phyloP scores from a whole-genome alignment of 2,113 vertebrate species.

The Microcebus griseorufus region DNA sequence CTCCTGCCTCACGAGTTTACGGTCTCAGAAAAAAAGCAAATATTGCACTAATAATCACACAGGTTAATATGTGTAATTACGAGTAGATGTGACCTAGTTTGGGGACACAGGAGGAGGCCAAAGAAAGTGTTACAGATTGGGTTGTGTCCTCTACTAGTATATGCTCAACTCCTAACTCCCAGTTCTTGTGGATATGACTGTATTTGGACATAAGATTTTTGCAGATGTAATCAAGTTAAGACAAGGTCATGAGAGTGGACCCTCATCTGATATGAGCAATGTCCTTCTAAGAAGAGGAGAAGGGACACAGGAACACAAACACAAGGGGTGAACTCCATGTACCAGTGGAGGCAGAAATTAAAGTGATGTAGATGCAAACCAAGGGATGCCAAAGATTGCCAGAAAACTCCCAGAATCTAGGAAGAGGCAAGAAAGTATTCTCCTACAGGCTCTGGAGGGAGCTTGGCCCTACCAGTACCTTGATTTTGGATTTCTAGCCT shows the following conservation, averaged over 20 bases:
- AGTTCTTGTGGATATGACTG: background rate
- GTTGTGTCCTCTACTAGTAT: background rate
- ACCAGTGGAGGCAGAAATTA: background rate
- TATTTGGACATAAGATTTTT: background rate
- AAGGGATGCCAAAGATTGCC: background rate
- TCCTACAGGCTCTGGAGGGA: background rate
- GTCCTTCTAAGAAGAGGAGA: background rate
- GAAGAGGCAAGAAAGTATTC: background rate
- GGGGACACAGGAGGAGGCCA: background rate
- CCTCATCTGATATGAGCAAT: background rate
- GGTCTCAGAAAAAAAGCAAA: background rate
- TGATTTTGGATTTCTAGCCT: background rate
- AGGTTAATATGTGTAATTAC: background rate
- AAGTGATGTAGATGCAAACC: background rate
- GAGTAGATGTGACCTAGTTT: background rate
- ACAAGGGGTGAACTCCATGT: no score
- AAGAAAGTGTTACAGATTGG: background rate
- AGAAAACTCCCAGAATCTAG: background rate
- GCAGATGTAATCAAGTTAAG: background rate
- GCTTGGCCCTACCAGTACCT: background rate
- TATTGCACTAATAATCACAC: background rate
- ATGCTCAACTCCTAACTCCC: background rate
- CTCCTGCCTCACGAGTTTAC: background rate
- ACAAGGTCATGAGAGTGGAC: background rate
- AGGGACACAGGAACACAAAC: no score